Evolutionary conservation across 2,888 invertebrate species (phyloP).

Genomic region (Drosophila meridionalis): DNA sequence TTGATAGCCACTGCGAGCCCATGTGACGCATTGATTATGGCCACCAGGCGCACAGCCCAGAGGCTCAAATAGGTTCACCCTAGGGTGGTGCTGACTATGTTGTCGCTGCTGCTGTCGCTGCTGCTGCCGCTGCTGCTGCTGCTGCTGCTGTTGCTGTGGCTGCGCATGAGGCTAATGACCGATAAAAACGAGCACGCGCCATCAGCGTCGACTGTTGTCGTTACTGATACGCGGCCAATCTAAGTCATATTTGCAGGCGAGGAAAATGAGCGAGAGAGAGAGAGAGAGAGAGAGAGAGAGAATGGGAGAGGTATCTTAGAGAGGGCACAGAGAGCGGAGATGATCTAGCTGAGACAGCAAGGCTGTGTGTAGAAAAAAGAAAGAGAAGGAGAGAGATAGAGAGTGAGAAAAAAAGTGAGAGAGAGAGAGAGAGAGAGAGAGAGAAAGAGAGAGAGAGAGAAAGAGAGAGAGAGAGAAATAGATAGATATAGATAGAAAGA

Average conservation of each 20-base stretch:
- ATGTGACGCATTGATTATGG: conserved; percentile 72
- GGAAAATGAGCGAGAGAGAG: neutral
- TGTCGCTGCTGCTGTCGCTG: neutral
- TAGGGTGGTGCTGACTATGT: conserved; percentile 10
- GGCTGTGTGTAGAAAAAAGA: no score
- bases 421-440: neutral
- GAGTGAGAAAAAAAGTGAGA: no score
- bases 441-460: no score
- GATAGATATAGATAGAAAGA: no score
- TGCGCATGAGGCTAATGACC: conserved; percentile 70
- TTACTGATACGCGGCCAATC: conserved; percentile 36
- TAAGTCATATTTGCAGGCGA: conserved; percentile 30
- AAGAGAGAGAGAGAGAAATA: neutral
- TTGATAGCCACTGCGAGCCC: conserved; percentile 55
- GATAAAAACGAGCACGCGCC: conserved; percentile 74
- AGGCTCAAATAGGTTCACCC: conserved; percentile 21
- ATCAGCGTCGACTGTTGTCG: conserved; percentile 38
- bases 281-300: neutral
- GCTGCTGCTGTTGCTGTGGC: conserved; percentile 2
- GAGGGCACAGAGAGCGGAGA: no score
- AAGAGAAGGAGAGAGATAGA: no score
- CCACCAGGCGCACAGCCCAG: conserved; percentile 50
- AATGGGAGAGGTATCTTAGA: no score
- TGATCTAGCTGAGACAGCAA: no score
- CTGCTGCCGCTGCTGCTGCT: neutral